Evolutionary conservation across 1,140 invertebrate species (phyloP).

Genomic region (Macrobrachium rosenbergii): DNA sequence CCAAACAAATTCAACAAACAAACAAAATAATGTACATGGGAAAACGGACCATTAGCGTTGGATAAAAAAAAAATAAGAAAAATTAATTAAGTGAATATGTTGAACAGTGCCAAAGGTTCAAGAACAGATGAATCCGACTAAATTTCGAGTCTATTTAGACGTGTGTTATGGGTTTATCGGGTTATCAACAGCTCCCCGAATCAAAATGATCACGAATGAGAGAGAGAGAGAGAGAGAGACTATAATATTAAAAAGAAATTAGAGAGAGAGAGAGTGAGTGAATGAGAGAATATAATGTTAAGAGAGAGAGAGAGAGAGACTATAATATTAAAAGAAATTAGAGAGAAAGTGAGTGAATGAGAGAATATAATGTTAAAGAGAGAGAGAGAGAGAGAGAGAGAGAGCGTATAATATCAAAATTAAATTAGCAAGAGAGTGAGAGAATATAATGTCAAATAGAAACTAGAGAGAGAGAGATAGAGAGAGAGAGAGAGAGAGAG

Average conservation of each 20-base stretch:
- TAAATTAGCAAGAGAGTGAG: background rate
- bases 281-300: background rate
- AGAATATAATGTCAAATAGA: too few relatives aligned
- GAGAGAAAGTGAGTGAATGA: background rate
- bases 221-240: slow-evolving; percentile 2
- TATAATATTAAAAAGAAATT: background rate
- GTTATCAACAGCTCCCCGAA: too few relatives aligned
- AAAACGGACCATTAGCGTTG: too few relatives aligned
- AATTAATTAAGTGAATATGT: too few relatives aligned
- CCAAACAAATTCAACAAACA: too few relatives aligned
- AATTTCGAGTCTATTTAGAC: too few relatives aligned
- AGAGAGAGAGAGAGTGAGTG: background rate
- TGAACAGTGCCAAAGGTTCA: too few relatives aligned
- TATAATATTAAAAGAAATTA: too few relatives aligned
- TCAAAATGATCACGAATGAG: background rate
- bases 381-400: background rate
- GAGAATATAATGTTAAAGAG: background rate
- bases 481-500: slow-evolving; percentile 15
- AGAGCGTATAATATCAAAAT: background rate
- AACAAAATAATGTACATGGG: too few relatives aligned
- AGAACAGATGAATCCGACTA: too few relatives aligned
- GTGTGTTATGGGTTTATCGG: too few relatives aligned
- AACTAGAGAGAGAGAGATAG: background rate
- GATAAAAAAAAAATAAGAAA: too few relatives aligned
- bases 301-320: slow-evolving; percentile 19